Base-by-base conservation (phyloP, 2,113 vertebrate species). In the Psilopsiagon aymara region DNA sequence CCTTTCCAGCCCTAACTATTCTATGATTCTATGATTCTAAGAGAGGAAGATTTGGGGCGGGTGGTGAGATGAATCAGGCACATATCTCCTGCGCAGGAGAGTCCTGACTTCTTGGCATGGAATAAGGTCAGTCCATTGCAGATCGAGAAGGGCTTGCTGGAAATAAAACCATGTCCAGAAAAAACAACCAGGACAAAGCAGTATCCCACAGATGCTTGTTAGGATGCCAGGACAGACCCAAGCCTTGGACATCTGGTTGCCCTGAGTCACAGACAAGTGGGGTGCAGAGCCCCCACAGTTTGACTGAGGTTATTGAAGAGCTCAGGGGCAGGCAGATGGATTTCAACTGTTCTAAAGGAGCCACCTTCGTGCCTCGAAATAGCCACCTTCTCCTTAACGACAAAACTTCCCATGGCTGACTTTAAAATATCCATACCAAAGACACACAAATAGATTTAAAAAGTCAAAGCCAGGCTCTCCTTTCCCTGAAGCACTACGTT, bases 271-370 rank as follows among this genome's bases (percentile, higher is more conserved):
- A 78, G 23, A 14, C 51, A 78, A 84, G 43, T 4, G 2, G 10
- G 25, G 24, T 33, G 27, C 64, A 75, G 77, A 82, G 15, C 17
- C 39, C 21, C 6, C 4, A 0, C 0, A 1, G 27, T 46, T 86
- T 74, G 28, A 27, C 62, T 47, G 68, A 49, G 27, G 39, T 44
- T 47, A 33, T 10, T 41, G 52, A 57, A 28, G 64, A 51, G 51
- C 35, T 68, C 25, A 27, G 37, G 47, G 55, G 16, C 68, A 69
- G 39, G 28, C n/a, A 82, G 68, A 2, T 33, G 47, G 12, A 41
- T 64, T 57, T 33, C 52, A 81, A 2, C 18, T 43, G 51, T 63
- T 46, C 57, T 43, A 20, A 64, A 75, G 81, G 59, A 96, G 60
- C 25, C 44, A 52, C 63, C 41, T n/a, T 25, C 44, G 28, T 29